Percentiles rank a stretch among this genome's conserved stretches.
phyloP scores from a whole-genome alignment of 2,888 invertebrate species.

The Tridacna gigas region DNA sequence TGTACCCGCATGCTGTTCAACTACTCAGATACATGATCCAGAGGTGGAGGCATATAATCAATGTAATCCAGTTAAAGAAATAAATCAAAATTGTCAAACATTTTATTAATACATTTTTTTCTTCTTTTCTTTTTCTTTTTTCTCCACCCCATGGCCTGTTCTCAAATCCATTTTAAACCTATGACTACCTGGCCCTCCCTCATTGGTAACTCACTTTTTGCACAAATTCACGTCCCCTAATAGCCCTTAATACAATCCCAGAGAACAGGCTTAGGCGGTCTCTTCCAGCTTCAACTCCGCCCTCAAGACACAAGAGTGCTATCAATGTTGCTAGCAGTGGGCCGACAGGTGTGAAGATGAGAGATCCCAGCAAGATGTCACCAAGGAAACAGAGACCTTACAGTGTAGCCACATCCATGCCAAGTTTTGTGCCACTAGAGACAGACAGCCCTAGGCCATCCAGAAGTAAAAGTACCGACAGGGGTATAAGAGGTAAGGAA shows the following conservation, averaged over 20 bases:
- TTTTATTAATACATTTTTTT: conserved; percentile 37
- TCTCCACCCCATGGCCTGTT: conserved; percentile 39
- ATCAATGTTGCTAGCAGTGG: conserved; percentile 65
- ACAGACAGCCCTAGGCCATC: conserved; percentile 68
- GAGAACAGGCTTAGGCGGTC: conserved; percentile 79
- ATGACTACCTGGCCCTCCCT: not conserved
- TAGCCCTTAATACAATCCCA: conserved; percentile 81
- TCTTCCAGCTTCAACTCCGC: conserved; percentile 79
- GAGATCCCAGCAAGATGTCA: conserved; percentile 70
- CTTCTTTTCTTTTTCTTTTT: conserved; percentile 62
- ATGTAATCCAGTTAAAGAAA: conserved; percentile 30
- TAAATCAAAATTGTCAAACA: conserved; percentile 5
- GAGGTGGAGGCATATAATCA: conserved; percentile 64
- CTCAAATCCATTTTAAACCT: conserved; percentile 7
- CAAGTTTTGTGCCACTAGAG: conserved; percentile 75
- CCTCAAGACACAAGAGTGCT: conserved; percentile 73
- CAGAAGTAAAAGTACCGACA: conserved; percentile 78
- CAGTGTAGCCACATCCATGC: conserved; percentile 80
- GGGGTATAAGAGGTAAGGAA: conserved; percentile 69
- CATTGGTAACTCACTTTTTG: not conserved
- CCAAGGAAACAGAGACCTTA: conserved; percentile 79
- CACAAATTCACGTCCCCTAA: conserved; percentile 1
- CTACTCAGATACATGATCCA: conserved; percentile 42
- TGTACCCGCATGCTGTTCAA: conserved; percentile 9
- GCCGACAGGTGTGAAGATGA: conserved; percentile 67